A percentile compares a stretch with the other conserved stretches of the same genome.
Conservation (phyloP, 2,888 invertebrate genomes). For the Troides helena region DNA sequence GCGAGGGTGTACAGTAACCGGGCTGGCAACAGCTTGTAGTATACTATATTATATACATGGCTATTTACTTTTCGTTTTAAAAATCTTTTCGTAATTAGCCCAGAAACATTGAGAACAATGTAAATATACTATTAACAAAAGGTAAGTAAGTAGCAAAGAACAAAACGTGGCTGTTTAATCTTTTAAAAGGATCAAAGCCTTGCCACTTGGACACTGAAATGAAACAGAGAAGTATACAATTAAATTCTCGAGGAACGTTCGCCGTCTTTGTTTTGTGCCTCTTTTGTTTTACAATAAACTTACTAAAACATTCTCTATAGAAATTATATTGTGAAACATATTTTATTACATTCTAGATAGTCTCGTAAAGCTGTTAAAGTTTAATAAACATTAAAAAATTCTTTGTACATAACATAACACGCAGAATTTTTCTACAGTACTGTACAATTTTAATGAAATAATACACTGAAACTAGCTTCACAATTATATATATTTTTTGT, state of each 20-base stretch:
- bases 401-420: no score
- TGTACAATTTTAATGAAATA: no score
- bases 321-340: neutral
- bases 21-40: no score
- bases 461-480: no score
- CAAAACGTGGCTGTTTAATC: slow-evolving; percentile 10
- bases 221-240: slow-evolving; percentile 52
- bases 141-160: slow-evolving; percentile 4
- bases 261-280: slow-evolving; percentile 32
- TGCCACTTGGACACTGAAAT: slow-evolving; percentile 35
- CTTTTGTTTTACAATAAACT: slow-evolving; percentile 31
- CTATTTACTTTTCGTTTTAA: neutral
- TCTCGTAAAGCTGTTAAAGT: neutral
- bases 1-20: no score
- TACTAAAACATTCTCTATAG: neutral
- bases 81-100: neutral
- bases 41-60: neutral
- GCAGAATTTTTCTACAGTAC: no score
- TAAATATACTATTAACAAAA: slow-evolving; percentile 2
- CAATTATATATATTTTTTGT: no score
- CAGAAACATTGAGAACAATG: neutral
- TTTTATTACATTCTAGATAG: neutral
- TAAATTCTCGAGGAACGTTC: slow-evolving; percentile 50
- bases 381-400: no score
- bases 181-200: slow-evolving; percentile 29